Base-by-base conservation (phyloP, 2,888 invertebrate species). In the Acleris laterana region DNA sequence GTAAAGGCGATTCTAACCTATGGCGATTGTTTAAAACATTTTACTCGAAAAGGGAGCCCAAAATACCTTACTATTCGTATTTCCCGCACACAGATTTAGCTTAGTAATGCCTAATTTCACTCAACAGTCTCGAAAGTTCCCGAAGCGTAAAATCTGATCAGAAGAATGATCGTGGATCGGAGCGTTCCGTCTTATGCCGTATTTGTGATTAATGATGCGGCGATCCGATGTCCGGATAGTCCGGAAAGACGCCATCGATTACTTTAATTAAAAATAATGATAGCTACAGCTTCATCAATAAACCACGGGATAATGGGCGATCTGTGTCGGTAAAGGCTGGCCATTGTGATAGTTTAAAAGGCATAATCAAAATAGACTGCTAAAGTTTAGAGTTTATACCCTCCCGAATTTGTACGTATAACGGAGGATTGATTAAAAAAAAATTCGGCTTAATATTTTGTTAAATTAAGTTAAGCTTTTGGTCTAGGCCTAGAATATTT, bases 211-310 rank as follows among this genome's bases (percentile, higher is more conserved):
- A 79, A 80, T 80, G 78, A 73, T 73, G 73, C 70, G 72, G 73
- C 69, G 71, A 74, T 70, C 70, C 71, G 62, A 70, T 65, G 70
- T 69, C 72, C 67, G 71, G 77, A 77, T 75, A 75, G 74, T 74
- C 74, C 72, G 57, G 69, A 72, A 69, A 69, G 71, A 69, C 63
- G 61, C 68, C 73, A 76, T 78, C 77, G 78, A 79, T 80, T 79
- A 77, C 75, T 78, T 80, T 80, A 81, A 81, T 81, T 80, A 79
- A 81, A 80, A 81, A 81, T 79, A 81, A 78, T 80, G 76, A 79
- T 72, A n/a, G 64, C 49, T 55, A 59, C 53, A 70, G 68, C 63
- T 75, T 66, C 70, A 72, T 72, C 69, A 70, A 70, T 74, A 68
- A 67, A 63, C 60, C 58, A 46, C 63, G n/a, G 50, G 32, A 32